A percentile compares a stretch with the other conserved stretches of the same genome.
Conservation (phyloP, 1,140 invertebrate genomes). For the Procambarus virginalis region DNA sequence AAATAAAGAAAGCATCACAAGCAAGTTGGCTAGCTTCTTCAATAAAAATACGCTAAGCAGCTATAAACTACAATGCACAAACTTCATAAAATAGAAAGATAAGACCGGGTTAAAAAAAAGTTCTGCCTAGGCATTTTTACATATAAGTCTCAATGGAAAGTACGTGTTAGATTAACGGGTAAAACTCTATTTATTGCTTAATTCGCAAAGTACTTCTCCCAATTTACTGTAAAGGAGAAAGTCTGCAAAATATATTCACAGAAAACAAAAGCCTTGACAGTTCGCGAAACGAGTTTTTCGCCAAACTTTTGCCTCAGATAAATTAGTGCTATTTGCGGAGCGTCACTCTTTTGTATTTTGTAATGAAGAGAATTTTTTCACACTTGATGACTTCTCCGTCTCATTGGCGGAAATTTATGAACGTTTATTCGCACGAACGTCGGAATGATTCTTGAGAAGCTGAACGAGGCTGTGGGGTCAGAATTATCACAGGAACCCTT, state of each 20-base stretch:
- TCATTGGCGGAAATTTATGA: not conserved
- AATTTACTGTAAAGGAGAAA: conserved; percentile 4
- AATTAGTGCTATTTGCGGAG: not conserved
- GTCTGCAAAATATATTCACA: not conserved
- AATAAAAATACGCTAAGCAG: no score
- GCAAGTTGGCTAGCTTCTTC: no score
- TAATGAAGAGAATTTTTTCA: not conserved
- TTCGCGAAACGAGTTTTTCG: not conserved
- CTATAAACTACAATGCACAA: no score
- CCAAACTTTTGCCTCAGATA: not conserved
- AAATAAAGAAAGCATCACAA: no score
- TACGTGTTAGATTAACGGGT: not conserved
- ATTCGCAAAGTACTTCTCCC: not conserved
- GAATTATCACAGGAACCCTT: no score
- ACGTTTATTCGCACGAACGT: not conserved
- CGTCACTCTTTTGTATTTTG: not conserved
- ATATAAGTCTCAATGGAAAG: not conserved
- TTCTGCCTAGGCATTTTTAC: no score
- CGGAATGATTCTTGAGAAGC: not conserved
- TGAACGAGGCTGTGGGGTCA: no score
- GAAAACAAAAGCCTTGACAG: not conserved
- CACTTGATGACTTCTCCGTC: not conserved
- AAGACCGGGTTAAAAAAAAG: no score
- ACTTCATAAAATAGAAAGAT: no score
- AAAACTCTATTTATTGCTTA: not conserved